Evolutionary conservation across 92 coral and sea anemone species (phyloP).

Genomic region (Pocillopora meandrina): DNA sequence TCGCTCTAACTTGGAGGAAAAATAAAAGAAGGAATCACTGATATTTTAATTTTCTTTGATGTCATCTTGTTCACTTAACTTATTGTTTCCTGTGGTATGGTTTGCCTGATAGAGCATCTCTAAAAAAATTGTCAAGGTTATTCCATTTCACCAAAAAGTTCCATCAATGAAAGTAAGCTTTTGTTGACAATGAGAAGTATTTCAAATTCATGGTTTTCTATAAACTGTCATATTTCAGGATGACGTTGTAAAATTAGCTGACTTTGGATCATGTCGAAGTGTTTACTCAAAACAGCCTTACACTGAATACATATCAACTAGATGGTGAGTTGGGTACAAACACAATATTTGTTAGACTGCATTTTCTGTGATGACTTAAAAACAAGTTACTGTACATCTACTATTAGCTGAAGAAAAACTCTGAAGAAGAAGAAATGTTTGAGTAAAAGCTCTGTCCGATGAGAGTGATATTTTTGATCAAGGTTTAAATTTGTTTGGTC

Average conservation of each 20-base stretch:
- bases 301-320: constrained; percentile 96
- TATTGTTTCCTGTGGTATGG: not conserved
- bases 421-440: too few species aligned
- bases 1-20: too few species aligned
- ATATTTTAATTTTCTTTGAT: too few species aligned
- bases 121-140: not conserved
- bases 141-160: too few species aligned
- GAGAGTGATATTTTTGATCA: too few species aligned
- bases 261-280: constrained; percentile 99
- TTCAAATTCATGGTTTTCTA: not conserved
- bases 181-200: not conserved
- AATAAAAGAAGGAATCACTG: too few species aligned
- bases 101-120: not conserved
- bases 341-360: not conserved
- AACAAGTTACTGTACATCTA: not conserved
- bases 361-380: not conserved
- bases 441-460: too few species aligned
- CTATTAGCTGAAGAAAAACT: not conserved
- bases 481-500: too few species aligned
- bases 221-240: constrained; percentile 56
- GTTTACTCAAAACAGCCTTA: constrained; percentile 98
- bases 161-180: not conserved
- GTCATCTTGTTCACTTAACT: too few species aligned
- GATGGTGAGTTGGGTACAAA: constrained; percentile 72
- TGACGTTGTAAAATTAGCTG: constrained; percentile 95